Percentiles rank a stretch among this genome's conserved stretches.
phyloP scores from a whole-genome alignment of 2,888 invertebrate species.

The Helobdella robusta region DNA sequence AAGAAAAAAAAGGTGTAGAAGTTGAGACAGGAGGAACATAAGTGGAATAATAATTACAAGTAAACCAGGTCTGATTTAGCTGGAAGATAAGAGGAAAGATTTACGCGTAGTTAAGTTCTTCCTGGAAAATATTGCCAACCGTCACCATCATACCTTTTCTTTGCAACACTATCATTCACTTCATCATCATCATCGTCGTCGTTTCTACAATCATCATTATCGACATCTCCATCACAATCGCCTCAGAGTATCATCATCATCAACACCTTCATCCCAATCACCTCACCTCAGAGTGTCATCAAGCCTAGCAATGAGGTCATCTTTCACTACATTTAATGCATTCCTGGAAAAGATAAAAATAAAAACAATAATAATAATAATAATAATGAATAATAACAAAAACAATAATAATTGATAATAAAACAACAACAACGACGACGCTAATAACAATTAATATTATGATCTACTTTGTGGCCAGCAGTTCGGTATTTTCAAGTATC shows the following conservation, averaged over 20 bases:
- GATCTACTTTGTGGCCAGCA: slow-evolving; percentile 83
- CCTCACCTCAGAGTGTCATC: slow-evolving; percentile 58
- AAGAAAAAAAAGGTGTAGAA: too few species aligned
- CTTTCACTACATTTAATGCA: slow-evolving; percentile 96
- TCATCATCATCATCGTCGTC: too few species aligned
- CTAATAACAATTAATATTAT: background rate
- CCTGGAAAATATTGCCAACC: too few species aligned
- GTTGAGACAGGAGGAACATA: too few species aligned
- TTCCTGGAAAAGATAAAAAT: slow-evolving; percentile 58
- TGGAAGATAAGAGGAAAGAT: too few species aligned
- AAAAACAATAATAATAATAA: background rate
- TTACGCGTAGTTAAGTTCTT: too few species aligned
- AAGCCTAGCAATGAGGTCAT: slow-evolving; percentile 94
- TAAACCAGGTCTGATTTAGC: too few species aligned
- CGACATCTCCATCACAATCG: background rate
- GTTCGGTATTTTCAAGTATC: slow-evolving; percentile 95
- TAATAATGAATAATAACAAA: background rate
- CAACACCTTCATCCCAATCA: too few species aligned
- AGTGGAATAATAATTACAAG: too few species aligned
- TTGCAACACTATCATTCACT: too few species aligned
- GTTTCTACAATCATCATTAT: too few species aligned
- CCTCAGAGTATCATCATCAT: slow-evolving; percentile 3
- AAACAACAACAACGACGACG: background rate
- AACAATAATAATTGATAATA: background rate
- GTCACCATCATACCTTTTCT: too few species aligned